phyloP scores from a whole-genome alignment of 2,113 vertebrate species.

The Gopherus flavomarginatus region DNA sequence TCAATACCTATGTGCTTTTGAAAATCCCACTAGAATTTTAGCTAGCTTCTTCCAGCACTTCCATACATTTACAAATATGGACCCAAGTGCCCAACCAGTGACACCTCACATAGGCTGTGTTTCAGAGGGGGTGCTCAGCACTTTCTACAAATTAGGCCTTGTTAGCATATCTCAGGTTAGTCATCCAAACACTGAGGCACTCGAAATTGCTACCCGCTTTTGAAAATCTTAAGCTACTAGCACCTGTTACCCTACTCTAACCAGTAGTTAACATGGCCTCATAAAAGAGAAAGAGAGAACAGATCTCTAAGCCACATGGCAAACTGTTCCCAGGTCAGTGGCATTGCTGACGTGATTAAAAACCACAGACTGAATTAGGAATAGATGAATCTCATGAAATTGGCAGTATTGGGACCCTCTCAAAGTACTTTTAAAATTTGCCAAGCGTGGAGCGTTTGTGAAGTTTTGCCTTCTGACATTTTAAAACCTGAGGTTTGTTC shows the following conservation, averaged over 20 bases:
- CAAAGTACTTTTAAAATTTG: not conserved
- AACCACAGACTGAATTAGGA: not conserved
- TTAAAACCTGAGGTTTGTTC: not conserved
- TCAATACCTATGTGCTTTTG: not conserved
- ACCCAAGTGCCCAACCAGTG: not conserved
- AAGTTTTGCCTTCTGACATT: not conserved
- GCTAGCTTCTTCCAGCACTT: too few relatives aligned
- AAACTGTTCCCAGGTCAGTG: not conserved
- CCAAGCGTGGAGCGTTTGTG: not conserved
- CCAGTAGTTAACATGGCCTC: not conserved
- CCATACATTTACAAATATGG: not conserved
- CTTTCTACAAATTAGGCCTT: not conserved
- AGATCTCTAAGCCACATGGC: not conserved
- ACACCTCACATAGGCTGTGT: not conserved
- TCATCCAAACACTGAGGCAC: not conserved
- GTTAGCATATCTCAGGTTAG: not conserved
- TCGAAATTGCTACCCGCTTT: not conserved
- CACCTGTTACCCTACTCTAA: not conserved
- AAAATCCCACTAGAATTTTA: not conserved
- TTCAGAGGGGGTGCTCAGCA: not conserved
- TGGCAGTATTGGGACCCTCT: not conserved
- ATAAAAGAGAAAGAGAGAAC: not conserved
- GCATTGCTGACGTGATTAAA: fast-evolving
- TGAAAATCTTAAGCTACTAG: not conserved
- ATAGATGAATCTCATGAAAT: not conserved